Evolutionary conservation across 2,888 invertebrate genomes (phyloP).

Genomic region (Yponomeuta evonymella): DNA sequence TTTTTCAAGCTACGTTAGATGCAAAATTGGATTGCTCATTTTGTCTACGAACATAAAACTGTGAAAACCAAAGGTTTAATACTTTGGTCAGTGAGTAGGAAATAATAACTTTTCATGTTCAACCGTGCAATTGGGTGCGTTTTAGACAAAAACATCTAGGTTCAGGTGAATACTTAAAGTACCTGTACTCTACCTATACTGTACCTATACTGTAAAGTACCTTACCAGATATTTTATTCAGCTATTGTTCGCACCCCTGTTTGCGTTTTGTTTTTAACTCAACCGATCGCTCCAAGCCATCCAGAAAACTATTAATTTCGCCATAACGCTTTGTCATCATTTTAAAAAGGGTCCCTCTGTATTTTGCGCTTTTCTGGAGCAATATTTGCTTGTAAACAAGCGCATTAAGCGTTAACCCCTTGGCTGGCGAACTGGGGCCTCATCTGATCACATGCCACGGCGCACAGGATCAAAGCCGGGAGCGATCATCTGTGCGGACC

Average conservation of each 20-base stretch:
- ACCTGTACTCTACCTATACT: too few relatives aligned
- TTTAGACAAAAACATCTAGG: background rate
- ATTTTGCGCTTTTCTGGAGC: background rate
- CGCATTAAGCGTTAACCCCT: conserved; percentile 29
- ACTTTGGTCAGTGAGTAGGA: conserved; percentile 21
- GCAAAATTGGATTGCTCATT: background rate
- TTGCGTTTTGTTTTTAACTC: background rate
- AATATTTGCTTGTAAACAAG: conserved; percentile 10
- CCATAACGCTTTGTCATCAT: background rate
- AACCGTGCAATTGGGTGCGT: conserved; percentile 13
- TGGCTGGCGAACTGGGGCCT: conserved; percentile 41
- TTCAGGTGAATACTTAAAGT: background rate
- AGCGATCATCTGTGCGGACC: conserved; percentile 56
- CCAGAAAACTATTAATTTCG: background rate
- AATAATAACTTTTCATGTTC: conserved; percentile 15
- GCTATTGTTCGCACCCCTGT: too few relatives aligned
- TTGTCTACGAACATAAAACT: background rate
- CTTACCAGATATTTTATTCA: background rate
- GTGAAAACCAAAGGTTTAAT: conserved; percentile 12
- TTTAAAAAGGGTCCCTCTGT: conserved; percentile 1
- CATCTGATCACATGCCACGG: conserved; percentile 64
- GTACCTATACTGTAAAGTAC: too few relatives aligned
- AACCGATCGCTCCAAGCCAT: background rate
- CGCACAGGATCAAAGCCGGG: conserved; percentile 66
- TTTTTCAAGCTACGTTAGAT: too few relatives aligned